A percentile compares a stretch with the other conserved stretches of the same genome.
Evolutionary conservation across 1,140 invertebrate species (phyloP).

Genomic region (Steinernema khuongi): DNA sequence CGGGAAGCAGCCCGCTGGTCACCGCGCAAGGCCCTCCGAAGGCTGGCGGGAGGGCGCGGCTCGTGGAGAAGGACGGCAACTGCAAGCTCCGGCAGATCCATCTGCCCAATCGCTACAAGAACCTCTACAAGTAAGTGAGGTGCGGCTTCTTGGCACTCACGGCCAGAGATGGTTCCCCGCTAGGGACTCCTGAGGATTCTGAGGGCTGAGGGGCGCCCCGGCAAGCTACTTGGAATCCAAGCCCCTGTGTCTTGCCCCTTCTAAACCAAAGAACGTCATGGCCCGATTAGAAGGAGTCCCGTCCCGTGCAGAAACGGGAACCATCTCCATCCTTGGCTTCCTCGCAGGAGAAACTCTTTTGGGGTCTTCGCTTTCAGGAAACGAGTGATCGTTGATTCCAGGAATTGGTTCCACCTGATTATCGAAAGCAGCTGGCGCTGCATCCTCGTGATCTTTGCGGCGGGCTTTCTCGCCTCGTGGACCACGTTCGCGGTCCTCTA

Average conservation of each 20-base stretch:
- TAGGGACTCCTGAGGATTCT: no score
- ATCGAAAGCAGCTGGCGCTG: constrained; percentile 61
- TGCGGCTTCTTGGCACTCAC: neutral
- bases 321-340: no score
- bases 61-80: neutral
- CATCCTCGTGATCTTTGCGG: constrained; percentile 61
- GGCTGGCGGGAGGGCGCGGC: neutral
- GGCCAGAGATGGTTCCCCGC: neutral
- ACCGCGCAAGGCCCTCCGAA: neutral
- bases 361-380: constrained; percentile 9
- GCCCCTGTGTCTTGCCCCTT: no score
- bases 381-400: constrained; percentile 33
- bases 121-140: neutral
- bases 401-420: constrained; percentile 57
- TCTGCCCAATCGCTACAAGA: constrained; percentile 6
- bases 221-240: no score
- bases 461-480: constrained; percentile 62
- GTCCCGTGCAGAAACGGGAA: no score
- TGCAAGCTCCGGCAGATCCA: neutral
- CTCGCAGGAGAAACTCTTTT: neutral
- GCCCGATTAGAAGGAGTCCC: no score
- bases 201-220: no score
- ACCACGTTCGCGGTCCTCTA: constrained; percentile 63
- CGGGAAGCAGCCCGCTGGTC: neutral
- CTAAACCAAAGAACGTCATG: no score